Percentiles rank a stretch among this genome's conserved stretches.
phyloP scores from a whole-genome alignment of 92 coral and sea anemone species.

The Pocillopora grandis region DNA sequence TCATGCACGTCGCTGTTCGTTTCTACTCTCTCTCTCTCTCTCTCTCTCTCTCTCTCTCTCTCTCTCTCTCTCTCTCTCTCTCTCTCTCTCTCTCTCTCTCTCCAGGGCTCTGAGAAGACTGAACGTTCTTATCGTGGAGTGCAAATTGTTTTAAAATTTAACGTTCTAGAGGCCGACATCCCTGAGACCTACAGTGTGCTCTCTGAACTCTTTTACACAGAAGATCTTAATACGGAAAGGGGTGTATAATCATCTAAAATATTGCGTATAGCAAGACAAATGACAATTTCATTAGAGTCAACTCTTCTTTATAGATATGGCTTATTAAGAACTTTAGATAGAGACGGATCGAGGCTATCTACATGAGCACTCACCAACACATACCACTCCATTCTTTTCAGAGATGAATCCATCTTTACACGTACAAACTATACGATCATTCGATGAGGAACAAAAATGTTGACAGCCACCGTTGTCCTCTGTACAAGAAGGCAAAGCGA shows the following conservation, averaged over 20 bases:
- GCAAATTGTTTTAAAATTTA: no score
- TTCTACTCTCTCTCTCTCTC: no score
- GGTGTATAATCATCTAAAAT: no score
- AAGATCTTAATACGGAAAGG: no score
- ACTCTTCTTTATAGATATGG: background rate
- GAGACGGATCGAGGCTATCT: background rate
- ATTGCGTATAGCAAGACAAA: background rate
- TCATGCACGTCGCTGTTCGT: no score
- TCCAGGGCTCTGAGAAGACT: no score
- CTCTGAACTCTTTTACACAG: background rate
- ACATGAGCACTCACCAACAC: conserved; percentile 22
- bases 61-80: no score
- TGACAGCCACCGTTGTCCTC: conserved; percentile 18
- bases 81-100: no score
- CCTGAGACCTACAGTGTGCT: no score
- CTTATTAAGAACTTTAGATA: background rate
- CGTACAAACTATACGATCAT: background rate
- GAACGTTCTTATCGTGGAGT: no score
- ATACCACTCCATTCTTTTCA: conserved; percentile 3
- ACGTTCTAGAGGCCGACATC: no score
- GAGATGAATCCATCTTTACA: conserved; percentile 33
- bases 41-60: no score
- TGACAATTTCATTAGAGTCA: background rate
- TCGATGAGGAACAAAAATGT: background rate
- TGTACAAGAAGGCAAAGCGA: conserved; percentile 4